Percentiles rank a stretch among this genome's conserved stretches.
These are phyloP conservation scores for Tragelaphus scriptus DNA, from an alignment of 2,113 vertebrate genomes.

Conservation along the genomic window DNA sequence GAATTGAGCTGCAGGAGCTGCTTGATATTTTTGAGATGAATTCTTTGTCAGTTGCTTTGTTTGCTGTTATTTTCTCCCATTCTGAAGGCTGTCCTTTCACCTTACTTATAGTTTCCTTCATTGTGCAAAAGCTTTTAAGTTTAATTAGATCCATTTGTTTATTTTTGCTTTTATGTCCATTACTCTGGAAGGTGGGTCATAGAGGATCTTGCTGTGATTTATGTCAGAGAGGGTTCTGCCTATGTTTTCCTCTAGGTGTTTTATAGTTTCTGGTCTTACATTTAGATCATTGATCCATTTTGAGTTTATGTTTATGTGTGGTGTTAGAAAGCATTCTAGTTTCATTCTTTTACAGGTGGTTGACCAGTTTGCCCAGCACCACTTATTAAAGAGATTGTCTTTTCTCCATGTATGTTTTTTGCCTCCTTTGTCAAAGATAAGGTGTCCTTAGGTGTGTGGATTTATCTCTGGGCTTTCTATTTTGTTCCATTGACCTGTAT, in stretches of 20 bases:
- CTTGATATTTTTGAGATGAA: not conserved
- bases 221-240: not conserved
- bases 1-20: not conserved
- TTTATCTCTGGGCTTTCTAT: not conserved
- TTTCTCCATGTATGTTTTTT: not conserved
- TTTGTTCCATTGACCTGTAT: not conserved
- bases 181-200: not conserved
- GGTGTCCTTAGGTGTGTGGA: not conserved
- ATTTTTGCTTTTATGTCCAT: not conserved
- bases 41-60: not conserved
- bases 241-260: not conserved
- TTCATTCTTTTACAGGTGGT: not conserved
- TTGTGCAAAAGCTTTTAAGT: not conserved
- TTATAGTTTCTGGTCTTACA: not conserved
- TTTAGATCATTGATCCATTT: not conserved
- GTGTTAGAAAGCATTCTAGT: not conserved
- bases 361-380: not conserved
- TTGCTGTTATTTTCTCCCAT: not conserved
- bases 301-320: not conserved
- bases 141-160: not conserved
- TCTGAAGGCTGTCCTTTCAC: not conserved
- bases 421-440: not conserved
- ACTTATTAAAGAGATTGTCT: not conserved
- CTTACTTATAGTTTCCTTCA: not conserved
- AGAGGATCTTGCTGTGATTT: not conserved